These are phyloP conservation scores for Drosophila triauraria DNA, from an alignment of 1,140 invertebrate genomes.

Conservation along the genomic window DNA sequence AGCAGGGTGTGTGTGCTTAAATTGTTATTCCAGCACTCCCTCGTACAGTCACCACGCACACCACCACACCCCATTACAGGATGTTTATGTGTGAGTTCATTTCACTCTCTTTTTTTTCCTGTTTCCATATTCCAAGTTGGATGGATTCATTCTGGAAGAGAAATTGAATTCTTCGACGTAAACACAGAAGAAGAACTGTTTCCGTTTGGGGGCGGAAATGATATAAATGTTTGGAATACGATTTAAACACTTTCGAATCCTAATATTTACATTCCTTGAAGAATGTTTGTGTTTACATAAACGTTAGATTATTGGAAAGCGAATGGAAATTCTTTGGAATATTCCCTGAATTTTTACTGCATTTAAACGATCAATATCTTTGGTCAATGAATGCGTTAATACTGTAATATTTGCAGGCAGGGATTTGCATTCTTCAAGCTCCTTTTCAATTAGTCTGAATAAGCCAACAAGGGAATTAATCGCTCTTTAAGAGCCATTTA, in stretches of 20 bases:
- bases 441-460: background rate
- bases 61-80: constrained; percentile 13
- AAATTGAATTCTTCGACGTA: constrained; percentile 7
- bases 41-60: constrained; percentile 26
- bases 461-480: background rate
- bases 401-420: background rate
- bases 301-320: background rate
- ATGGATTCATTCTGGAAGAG: constrained; percentile 14
- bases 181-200: constrained; percentile 3
- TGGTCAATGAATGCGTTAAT: background rate
- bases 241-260: background rate
- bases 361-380: background rate
- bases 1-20: constrained; percentile 8
- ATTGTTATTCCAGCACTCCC: constrained; percentile 27
- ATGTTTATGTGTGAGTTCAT: constrained; percentile 22
- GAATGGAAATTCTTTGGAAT: background rate
- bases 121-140: constrained; percentile 13
- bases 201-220: constrained; percentile 4
- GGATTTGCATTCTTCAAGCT: background rate
- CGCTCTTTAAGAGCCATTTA: background rate
- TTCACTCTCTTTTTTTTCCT: background rate
- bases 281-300: background rate
- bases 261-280: constrained; percentile 1
- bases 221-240: constrained; percentile 9
- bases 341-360: background rate